These are phyloP conservation scores for Aphodius granarius DNA, from an alignment of 2,888 invertebrate genomes.

Conservation along the genomic window DNA sequence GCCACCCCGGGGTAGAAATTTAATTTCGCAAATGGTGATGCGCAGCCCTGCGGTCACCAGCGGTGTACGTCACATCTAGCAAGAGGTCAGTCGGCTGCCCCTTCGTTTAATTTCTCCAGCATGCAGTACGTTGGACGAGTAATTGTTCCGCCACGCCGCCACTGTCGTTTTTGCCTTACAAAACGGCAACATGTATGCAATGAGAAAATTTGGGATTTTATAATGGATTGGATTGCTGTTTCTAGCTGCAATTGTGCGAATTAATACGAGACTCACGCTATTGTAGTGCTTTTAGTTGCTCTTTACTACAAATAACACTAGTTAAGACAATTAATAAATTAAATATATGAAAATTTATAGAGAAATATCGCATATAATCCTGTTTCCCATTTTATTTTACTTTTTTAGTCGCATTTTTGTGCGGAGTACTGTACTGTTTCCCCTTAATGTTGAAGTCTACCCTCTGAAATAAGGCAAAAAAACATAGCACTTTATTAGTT, in stretches of 20 bases:
- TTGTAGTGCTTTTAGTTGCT: neutral
- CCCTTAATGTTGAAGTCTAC: too few species aligned
- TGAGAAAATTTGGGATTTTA: neutral
- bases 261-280: neutral
- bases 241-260: neutral
- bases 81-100: neutral
- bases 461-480: too few species aligned
- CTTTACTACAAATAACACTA: neutral
- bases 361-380: too few species aligned
- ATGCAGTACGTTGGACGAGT: neutral
- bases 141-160: neutral
- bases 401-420: too few species aligned
- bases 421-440: too few species aligned
- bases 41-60: neutral
- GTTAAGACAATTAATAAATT: too few species aligned
- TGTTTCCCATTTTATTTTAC: too few species aligned
- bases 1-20: neutral
- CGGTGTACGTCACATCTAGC: neutral
- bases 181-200: neutral
- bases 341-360: too few species aligned
- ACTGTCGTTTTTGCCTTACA: neutral
- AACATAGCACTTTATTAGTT: too few species aligned
- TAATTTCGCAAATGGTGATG: neutral
- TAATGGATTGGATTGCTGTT: neutral
- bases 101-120: neutral